A percentile compares a stretch with the other conserved stretches of the same genome.
Conservation (phyloP, 2,797 vertebrate species). For the Rhadinocentrus ornatus region DNA sequence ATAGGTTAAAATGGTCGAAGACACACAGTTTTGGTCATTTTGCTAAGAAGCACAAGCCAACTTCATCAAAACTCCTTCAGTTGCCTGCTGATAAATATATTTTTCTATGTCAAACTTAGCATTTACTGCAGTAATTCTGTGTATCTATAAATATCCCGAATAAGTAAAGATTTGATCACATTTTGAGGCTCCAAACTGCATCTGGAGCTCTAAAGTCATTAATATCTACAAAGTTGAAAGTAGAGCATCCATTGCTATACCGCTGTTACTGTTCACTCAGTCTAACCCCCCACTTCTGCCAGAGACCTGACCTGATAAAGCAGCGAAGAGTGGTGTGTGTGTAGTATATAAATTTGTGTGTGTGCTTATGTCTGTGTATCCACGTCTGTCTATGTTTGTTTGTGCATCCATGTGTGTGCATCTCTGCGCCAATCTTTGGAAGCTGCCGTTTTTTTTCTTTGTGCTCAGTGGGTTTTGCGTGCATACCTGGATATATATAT, state of each 20-base stretch:
- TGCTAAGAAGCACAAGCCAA: not conserved
- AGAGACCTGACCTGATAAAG: slow-evolving; percentile 75
- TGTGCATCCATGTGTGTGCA: slow-evolving; percentile 53
- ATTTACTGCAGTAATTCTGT: not conserved
- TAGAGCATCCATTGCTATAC: slow-evolving; percentile 64
- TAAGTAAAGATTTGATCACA: slow-evolving; percentile 21
- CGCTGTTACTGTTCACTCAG: slow-evolving; percentile 54
- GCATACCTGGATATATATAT: slow-evolving; percentile 27
- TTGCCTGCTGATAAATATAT: not conserved
- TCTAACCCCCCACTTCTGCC: slow-evolving; percentile 46
- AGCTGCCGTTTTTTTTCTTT: slow-evolving; percentile 14
- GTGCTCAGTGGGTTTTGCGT: slow-evolving; percentile 18
- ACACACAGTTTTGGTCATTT: not conserved
- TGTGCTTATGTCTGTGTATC: slow-evolving; percentile 41
- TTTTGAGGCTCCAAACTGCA: slow-evolving; percentile 31
- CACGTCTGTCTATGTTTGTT: slow-evolving; percentile 46
- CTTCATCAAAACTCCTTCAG: not conserved
- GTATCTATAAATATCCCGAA: slow-evolving; percentile 13
- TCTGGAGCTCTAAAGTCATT: slow-evolving; percentile 30
- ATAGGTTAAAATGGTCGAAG: not conserved
- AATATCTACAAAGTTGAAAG: slow-evolving; percentile 60
- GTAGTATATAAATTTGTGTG: slow-evolving; percentile 32
- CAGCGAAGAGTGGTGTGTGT: slow-evolving; percentile 48
- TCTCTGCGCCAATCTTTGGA: slow-evolving; percentile 40
- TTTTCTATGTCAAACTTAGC: not conserved